These are phyloP conservation scores for Galagoides demidoff DNA, from an alignment of 2,797 vertebrate species.

Conservation along the genomic window DNA sequence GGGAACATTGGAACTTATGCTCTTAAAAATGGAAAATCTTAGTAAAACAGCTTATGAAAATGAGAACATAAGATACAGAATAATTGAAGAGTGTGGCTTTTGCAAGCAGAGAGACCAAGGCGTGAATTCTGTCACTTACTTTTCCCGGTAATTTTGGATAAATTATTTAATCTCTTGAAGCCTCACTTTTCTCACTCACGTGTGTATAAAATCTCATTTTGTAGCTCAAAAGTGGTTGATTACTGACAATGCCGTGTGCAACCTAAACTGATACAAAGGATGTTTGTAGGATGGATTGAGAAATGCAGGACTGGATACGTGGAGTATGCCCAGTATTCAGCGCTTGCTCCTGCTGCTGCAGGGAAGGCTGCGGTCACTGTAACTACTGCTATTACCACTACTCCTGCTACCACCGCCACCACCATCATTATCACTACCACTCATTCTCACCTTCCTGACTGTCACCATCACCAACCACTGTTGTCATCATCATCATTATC, in stretches of 20 bases:
- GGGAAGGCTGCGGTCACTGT: neutral
- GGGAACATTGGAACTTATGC: neutral
- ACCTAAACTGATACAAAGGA: neutral
- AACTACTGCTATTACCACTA: accelerated
- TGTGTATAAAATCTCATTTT: neutral
- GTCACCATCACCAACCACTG: neutral
- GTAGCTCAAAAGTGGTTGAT: neutral
- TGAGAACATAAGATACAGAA: neutral
- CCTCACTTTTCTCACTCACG: neutral
- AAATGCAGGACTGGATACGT: neutral
- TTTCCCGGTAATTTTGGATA: neutral
- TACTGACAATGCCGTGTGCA: neutral
- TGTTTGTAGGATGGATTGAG: neutral
- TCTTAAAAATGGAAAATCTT: slow-evolving; percentile 1
- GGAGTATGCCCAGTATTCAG: neutral
- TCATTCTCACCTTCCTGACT: too few species aligned
- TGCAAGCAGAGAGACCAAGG: neutral
- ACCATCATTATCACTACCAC: too few species aligned
- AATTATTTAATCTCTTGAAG: neutral
- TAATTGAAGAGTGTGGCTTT: neutral
- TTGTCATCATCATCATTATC: neutral
- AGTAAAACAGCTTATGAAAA: neutral
- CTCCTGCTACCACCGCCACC: too few species aligned
- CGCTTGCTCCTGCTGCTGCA: neutral
- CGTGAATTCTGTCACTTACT: neutral